Base-by-base conservation (phyloP, 35 echinoderm and acorn worm genomes). In the Acanthaster planci region DNA sequence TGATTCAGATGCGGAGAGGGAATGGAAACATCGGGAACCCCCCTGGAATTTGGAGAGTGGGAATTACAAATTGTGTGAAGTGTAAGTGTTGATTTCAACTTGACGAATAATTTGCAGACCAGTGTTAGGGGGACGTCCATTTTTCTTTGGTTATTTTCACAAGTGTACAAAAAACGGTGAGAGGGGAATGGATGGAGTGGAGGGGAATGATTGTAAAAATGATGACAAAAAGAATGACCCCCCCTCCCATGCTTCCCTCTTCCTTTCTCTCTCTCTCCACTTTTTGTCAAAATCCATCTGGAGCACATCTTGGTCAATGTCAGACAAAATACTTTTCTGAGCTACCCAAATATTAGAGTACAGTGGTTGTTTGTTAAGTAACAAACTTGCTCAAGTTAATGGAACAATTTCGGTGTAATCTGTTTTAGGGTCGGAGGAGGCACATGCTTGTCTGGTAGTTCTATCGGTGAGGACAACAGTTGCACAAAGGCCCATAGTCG, bases 401-500 rank as follows among this genome's bases (percentile, higher is more conserved):
- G 9, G 8, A 27, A 19, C 12, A 67, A 22, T 31, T 2, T 29
- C 8, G n/a, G 22, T 72, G 10, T 72, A 26, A 14, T 34, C 14
- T 72, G 34, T 34, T 14, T 14, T 34, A 72, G 64, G 21, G 60
- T 67, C 8, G 60, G 27, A 22, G 60, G 60, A 26, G 64, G 29
- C 23, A 72, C 64, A 2, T 72, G 64, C 23, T 3, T 72, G 8
- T 72, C 30, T 10, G 23, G 64, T 9, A 34, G 14, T 26, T 26
- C 64, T 27, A 47, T 60, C 52, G 52, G 40, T 37, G 82, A 84
- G 82, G 37, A 60, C 9, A 94, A 94, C 60, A 60, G 67, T 29
- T 97, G 94, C 64, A 78, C 86, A 1, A 22, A 60, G 6, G 94
- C 94, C 12, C 94, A 97, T 39, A 92, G 94, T 39, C 22, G 81